These are phyloP conservation scores for Scophthalmus maximus DNA, from an alignment of 2,113 vertebrate species.

Conservation along the genomic window DNA sequence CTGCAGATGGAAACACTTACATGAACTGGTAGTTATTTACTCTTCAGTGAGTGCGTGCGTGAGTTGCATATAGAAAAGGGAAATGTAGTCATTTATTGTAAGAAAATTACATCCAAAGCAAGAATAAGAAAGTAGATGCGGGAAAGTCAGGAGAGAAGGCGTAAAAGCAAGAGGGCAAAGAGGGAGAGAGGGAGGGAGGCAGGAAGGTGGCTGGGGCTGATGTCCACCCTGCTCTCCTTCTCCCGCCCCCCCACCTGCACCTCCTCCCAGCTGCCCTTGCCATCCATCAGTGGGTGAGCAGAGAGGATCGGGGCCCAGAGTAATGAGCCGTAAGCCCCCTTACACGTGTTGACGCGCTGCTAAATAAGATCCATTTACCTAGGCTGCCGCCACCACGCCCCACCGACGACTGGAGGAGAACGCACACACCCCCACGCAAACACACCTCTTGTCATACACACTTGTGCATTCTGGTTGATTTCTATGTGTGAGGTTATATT, in stretches of 20 bases:
- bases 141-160: constrained; percentile 15
- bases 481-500: constrained; percentile 7
- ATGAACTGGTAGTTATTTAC: not conserved
- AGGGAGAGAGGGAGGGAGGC: not conserved
- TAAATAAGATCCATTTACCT: constrained; percentile 88
- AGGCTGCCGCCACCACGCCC: constrained; percentile 58
- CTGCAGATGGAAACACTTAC: not conserved
- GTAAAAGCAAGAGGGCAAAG: constrained; percentile 5
- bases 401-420: constrained; percentile 51
- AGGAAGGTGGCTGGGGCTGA: constrained; percentile 19
- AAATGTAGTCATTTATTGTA: constrained; percentile 3
- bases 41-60: not conserved
- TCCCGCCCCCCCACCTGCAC: constrained; percentile 40
- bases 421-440: constrained; percentile 12
- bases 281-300: constrained; percentile 82
- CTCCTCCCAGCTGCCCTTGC: constrained; percentile 58
- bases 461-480: not conserved
- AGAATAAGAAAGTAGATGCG: constrained; percentile 3
- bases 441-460: constrained; percentile 45
- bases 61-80: constrained; percentile 1
- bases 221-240: constrained; percentile 48
- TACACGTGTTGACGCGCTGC: constrained; percentile 84
- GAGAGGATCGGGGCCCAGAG: constrained; percentile 73
- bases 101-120: constrained; percentile 4
- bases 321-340: constrained; percentile 85